phyloP scores from a whole-genome alignment of 1,140 invertebrate genomes.

The Drosophila tsacasi region DNA sequence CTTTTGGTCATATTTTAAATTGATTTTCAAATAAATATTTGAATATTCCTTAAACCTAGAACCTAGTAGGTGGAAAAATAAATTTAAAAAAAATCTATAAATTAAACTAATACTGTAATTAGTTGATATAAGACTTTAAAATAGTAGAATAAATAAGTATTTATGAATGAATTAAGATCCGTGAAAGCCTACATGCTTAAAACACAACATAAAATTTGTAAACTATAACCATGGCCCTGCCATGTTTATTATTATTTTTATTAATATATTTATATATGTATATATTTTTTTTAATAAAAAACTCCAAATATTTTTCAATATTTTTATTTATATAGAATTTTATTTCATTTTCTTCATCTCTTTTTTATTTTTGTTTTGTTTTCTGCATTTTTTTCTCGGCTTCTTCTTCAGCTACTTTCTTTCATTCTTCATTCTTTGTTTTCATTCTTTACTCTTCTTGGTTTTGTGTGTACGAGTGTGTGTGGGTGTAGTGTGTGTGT shows the following conservation, averaged over 20 bases:
- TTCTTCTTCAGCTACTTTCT: conserved; percentile 26
- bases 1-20: no score
- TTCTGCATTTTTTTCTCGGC: conserved; percentile 20
- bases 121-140: no score
- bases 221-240: conserved; percentile 1
- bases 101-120: background rate
- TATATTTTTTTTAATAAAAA: conserved; percentile 10
- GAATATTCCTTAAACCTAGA: no score
- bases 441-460: conserved; percentile 66
- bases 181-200: no score
- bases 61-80: background rate
- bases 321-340: conserved; percentile 84
- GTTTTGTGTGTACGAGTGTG: conserved; percentile 86
- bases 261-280: background rate
- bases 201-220: background rate
- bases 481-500: conserved; percentile 16
- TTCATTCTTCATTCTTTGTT: conserved; percentile 43
- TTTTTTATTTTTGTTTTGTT: conserved; percentile 43
- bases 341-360: conserved; percentile 84
- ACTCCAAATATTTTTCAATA: conserved; percentile 74
- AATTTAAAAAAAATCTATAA: background rate
- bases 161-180: background rate
- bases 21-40: no score
- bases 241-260: background rate
- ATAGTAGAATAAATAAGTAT: no score